phyloP scores from a whole-genome alignment of 2,113 vertebrate genomes.

The Alosa alosa region DNA sequence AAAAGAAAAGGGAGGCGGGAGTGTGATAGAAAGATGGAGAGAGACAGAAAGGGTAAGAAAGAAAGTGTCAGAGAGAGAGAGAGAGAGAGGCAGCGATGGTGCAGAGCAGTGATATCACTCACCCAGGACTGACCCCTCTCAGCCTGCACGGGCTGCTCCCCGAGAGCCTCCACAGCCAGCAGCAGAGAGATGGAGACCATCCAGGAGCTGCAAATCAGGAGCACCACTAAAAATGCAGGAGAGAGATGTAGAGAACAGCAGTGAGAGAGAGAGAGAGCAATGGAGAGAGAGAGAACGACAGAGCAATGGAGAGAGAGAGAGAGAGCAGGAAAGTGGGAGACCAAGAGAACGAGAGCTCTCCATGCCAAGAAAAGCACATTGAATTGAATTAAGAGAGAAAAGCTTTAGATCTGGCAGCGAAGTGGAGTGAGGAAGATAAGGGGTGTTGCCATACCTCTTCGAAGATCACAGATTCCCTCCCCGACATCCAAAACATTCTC shows the following conservation, averaged over 20 bases:
- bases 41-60: conserved; percentile 43
- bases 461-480: background rate
- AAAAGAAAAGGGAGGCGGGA: background rate
- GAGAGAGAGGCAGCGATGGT: background rate
- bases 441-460: conserved; percentile 6
- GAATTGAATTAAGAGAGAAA: conserved; percentile 68
- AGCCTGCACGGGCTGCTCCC: conserved; percentile 57
- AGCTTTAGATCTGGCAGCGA: conserved; percentile 40
- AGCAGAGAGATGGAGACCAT: conserved; percentile 53
- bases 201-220: conserved; percentile 70
- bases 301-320: conserved; percentile 23
- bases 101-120: conserved; percentile 64
- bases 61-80: background rate
- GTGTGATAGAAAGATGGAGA: conserved; percentile 24
- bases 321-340: conserved; percentile 26
- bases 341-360: conserved; percentile 17
- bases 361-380: conserved; percentile 68
- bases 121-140: conserved; percentile 69
- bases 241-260: conserved; percentile 26
- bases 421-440: conserved; percentile 28
- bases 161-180: conserved; percentile 56
- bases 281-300: background rate
- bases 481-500: background rate
- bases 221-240: conserved; percentile 52
- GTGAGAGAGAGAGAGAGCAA: conserved; percentile 31